phyloP scores from a whole-genome alignment of 2,888 invertebrate species.

The Drosophila limbata region DNA sequence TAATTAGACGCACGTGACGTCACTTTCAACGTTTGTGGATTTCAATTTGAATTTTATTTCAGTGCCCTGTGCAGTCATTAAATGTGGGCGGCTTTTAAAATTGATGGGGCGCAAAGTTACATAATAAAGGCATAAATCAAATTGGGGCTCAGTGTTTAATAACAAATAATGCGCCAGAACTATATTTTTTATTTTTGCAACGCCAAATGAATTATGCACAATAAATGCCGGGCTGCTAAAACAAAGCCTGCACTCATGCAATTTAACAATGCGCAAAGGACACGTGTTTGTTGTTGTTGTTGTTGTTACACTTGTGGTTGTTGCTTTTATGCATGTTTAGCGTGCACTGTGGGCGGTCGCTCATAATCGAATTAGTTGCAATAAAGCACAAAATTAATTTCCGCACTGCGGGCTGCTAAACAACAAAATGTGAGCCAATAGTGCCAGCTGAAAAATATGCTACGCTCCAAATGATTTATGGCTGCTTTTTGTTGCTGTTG shows the following conservation, averaged over 20 bases:
- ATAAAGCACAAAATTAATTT: constrained; percentile 80
- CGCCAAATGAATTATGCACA: constrained; percentile 44
- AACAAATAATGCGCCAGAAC: constrained; percentile 48
- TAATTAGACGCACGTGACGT: constrained; percentile 71
- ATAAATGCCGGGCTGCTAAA: constrained; percentile 6
- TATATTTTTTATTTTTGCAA: constrained; percentile 19
- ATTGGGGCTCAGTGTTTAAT: constrained; percentile 56
- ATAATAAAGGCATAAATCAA: constrained; percentile 60
- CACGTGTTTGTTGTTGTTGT: constrained; percentile 16
- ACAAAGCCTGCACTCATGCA: constrained; percentile 21
- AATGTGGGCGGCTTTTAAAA: constrained; percentile 26
- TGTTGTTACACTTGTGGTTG: constrained; percentile 6
- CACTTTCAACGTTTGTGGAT: constrained; percentile 39
- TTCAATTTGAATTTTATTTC: constrained; percentile 56
- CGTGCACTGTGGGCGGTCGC: constrained; percentile 39
- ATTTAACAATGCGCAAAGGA: constrained; percentile 29
- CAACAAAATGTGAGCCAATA: constrained; percentile 29
- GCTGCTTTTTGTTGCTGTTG: background rate
- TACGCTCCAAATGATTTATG: constrained; percentile 41
- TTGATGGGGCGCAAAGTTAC: constrained; percentile 37
- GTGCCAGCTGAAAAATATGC: constrained; percentile 40
- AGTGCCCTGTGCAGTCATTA: constrained; percentile 6
- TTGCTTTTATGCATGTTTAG: constrained; percentile 38
- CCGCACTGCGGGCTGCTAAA: constrained; percentile 59
- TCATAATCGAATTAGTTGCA: constrained; percentile 78